Evolutionary conservation across 2,797 vertebrate species (phyloP), one percentile per base, ranked within the genome.

Genomic region (Tamandua tetradactyla): DNA sequence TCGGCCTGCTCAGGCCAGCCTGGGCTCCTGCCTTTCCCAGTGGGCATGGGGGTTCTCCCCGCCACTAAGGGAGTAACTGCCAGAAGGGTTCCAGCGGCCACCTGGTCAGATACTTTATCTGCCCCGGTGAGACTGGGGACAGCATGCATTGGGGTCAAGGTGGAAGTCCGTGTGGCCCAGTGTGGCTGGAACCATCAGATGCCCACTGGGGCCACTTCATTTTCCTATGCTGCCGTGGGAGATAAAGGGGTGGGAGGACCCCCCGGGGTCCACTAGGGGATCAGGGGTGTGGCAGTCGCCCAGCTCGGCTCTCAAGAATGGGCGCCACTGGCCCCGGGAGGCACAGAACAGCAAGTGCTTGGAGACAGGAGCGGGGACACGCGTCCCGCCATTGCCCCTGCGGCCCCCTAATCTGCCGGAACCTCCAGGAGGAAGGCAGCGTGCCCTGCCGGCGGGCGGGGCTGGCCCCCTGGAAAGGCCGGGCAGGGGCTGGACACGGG

Each of bases 51-150:
- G 25, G 7, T 72, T 37, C 62, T 32, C 12, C 17, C 40, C 11
- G 20, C 2, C 3, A 7, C 3, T 14, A 47, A 64, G 57, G n/a
- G 25, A 40, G 2, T 2, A 13, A 20, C 7, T 17, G 5, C 55
- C n/a, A 15, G 69, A 9, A 44, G 25, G 68, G 23, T 23, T 57
- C 9, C 2, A 23, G 40, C 2, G 3, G 83, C 44, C 7, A 22
- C 3, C 5, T 30, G 44, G 37, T 37, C 68, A 35, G n/a, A n/a
- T n/a, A n/a, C n/a, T n/a, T n/a, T n/a, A n/a, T n/a, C n/a, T n/a
- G n/a, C n/a, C 0, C 2, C 12, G 85, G 68, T 35, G 57, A 30
- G 49, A 20, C 12, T n/a, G 1, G 7, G 20, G 55, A 5, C 3
- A 30, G 27, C 57, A 17, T 47, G 25, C 4, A 5, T 20, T 14